Base-by-base conservation (phyloP, 2,888 invertebrate species). In the Chrysolina americana region DNA sequence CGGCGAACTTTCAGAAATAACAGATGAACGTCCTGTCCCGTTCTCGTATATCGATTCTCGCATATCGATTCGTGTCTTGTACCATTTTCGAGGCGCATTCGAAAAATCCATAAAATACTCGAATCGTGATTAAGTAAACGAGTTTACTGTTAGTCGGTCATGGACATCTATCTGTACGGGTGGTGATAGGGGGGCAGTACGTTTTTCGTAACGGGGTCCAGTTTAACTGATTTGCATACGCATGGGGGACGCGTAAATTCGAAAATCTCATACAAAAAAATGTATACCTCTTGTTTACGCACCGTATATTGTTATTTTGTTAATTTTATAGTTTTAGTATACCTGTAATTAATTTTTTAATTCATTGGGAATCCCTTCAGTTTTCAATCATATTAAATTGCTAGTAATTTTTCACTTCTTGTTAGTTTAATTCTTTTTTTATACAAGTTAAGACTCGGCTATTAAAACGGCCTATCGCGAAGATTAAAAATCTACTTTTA, bases 121-220 rank as follows among this genome's bases (percentile, higher is more conserved):
- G 68, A 68, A 71, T 84, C 84, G 82, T 84, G 84, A 84, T 86
- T 86, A 84, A 85, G 84, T 85, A 85, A 85, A 83, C 81, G 83
- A 79, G 77, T 84, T 83, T 86, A 86, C 86, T 84, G 86, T 86
- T 86, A 87, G 78, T 77, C 76, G 77, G 75, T 79, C 65, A 65
- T 47, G 47, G 65, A 65, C 65, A 23, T 36, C 3, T 36, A 36
- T 53, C 53, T 53, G 53, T 53, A 23, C 53, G 53, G 53, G 53
- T 21, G 53, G 53, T 21, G 53, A 21, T 4, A 21, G 21, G 21
- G 53, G 19, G 23, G 21, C 21, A 3, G 13, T 53, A 11, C 11
- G 53, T 19, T 53, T 53, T 53, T 53, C 11, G 53, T 53, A 53
- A 53, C 53, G 53, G 53, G 9, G 19, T 53, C 17, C 1, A 0